Evolutionary conservation across 2,888 invertebrate species (phyloP).

Genomic region (Pterostichus niger): DNA sequence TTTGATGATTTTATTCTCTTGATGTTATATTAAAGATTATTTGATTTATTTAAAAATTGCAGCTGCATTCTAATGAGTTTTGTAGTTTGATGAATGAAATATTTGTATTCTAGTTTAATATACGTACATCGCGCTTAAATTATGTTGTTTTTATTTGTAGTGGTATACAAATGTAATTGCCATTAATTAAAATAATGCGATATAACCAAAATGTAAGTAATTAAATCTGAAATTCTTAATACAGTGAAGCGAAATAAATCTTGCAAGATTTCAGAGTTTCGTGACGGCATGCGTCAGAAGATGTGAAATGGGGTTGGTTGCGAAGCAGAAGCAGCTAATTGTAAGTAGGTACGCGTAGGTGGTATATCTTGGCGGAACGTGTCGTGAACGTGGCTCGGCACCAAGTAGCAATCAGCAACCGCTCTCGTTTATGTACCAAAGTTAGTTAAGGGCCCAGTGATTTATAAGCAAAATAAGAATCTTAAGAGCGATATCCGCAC

Average conservation of each 20-base stretch:
- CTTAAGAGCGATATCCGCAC: constrained; percentile 60
- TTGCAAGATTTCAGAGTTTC: constrained; percentile 40
- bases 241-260: constrained; percentile 33
- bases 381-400: not conserved
- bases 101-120: too few species aligned
- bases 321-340: constrained; percentile 45
- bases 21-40: too few species aligned
- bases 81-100: too few species aligned
- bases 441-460: constrained; percentile 63
- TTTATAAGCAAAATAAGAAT: constrained; percentile 64
- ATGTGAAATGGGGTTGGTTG: not conserved
- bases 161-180: constrained; percentile 3
- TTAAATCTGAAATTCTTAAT: constrained; percentile 47
- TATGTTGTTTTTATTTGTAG: not conserved
- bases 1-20: too few species aligned
- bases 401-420: not conserved
- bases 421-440: constrained; percentile 59
- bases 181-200: constrained; percentile 33
- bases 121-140: too few species aligned
- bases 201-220: constrained; percentile 46
- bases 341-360: constrained; percentile 46
- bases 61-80: too few species aligned
- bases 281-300: constrained; percentile 9
- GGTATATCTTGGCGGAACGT: constrained; percentile 49
- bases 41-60: too few species aligned